Percentiles rank a stretch among this genome's conserved stretches.
Evolutionary conservation across 2,888 invertebrate genomes (phyloP).

Genomic region (Gari tellinella): DNA sequence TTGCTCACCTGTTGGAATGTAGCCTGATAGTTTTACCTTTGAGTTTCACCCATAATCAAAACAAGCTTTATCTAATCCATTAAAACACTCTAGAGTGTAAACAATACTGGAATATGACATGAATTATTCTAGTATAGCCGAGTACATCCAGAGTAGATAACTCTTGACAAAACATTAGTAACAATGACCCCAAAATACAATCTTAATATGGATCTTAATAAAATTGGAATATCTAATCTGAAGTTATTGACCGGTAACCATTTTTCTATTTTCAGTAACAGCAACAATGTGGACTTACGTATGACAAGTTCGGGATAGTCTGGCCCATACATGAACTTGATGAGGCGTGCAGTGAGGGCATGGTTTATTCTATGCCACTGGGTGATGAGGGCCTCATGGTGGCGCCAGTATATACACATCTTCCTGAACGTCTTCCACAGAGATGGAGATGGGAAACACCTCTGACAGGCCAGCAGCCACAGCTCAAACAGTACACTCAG

Average conservation of each 20-base stretch:
- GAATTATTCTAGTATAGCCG: no score
- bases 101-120: no score
- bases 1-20: no score
- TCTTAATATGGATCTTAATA: no score
- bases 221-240: no score
- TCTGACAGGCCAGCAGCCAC: slow-evolving; percentile 90
- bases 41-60: no score
- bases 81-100: no score
- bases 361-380: slow-evolving; percentile 98
- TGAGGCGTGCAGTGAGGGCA: slow-evolving; percentile 92
- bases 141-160: no score
- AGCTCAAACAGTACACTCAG: slow-evolving; percentile 97
- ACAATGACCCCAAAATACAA: no score
- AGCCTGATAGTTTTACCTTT: no score
- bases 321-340: slow-evolving; percentile 93
- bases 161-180: background rate
- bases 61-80: no score
- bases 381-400: slow-evolving; percentile 95
- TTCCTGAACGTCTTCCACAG: slow-evolving; percentile 97
- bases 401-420: slow-evolving; percentile 96
- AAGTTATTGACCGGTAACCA: no score
- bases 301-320: slow-evolving; percentile 83
- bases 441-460: slow-evolving; percentile 97
- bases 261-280: background rate
- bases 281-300: slow-evolving; percentile 67